Percentiles rank a stretch among this genome's conserved stretches.
phyloP scores from a whole-genome alignment of 2,113 vertebrate species.

The Marcusenius ussheri region DNA sequence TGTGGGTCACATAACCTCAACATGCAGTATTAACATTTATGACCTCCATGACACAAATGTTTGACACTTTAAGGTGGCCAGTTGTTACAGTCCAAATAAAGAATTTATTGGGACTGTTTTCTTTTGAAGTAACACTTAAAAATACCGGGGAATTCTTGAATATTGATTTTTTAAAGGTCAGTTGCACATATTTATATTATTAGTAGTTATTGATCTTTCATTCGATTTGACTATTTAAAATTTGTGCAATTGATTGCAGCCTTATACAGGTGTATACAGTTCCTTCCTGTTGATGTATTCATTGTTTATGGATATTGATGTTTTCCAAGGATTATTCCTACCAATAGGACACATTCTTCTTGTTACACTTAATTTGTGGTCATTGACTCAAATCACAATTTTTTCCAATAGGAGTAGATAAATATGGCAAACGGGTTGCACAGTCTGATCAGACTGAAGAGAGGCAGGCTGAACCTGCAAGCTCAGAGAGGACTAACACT shows the following conservation, averaged over 20 bases:
- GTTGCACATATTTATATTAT: not conserved
- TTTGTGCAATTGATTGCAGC: not conserved
- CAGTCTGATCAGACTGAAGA: not conserved
- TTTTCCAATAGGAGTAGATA: not conserved
- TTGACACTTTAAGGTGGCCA: not conserved
- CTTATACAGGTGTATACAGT: not conserved
- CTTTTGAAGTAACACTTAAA: not conserved
- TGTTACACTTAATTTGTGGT: not conserved
- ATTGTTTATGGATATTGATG: not conserved
- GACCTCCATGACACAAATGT: not conserved
- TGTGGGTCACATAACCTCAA: not conserved
- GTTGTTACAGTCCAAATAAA: not conserved
- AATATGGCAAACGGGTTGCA: not conserved
- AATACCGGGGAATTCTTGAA: not conserved
- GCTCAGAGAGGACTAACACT: not conserved
- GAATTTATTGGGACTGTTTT: not conserved
- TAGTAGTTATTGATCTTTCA: not conserved
- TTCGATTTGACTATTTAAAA: not conserved
- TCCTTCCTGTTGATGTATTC: not conserved
- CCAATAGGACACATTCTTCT: not conserved
- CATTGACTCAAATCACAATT: not conserved
- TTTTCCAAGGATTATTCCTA: not conserved
- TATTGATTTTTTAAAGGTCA: not conserved
- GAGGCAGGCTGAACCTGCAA: not conserved
- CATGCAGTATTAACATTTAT: not conserved